Conservation (phyloP, 2,888 invertebrate genomes). For the Hydropsyche betteni region DNA sequence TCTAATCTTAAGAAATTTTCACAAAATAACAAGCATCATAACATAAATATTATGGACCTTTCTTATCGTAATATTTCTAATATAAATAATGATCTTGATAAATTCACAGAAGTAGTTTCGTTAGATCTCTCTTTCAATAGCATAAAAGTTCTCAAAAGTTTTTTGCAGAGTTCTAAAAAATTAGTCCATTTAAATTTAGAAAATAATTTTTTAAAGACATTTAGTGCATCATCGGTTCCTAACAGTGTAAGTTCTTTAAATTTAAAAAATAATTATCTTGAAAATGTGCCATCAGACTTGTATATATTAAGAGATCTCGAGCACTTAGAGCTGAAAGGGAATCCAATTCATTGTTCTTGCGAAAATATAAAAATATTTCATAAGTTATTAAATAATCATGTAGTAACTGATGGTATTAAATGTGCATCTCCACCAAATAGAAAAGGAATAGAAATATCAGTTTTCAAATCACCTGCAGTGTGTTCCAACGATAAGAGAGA, state of each 20-base stretch:
- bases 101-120: slow-evolving; percentile 69
- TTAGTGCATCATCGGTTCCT: slow-evolving; percentile 67
- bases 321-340: slow-evolving; percentile 72
- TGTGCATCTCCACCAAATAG: slow-evolving; percentile 64
- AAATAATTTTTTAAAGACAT: slow-evolving; percentile 67
- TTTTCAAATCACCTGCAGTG: slow-evolving; percentile 67
- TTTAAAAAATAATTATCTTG: slow-evolving; percentile 70
- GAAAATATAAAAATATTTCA: slow-evolving; percentile 72
- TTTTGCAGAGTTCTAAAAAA: slow-evolving; percentile 68
- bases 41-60: slow-evolving; percentile 69
- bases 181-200: slow-evolving; percentile 69
- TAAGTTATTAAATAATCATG: slow-evolving; percentile 65
- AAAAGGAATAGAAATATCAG: slow-evolving; percentile 54
- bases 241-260: slow-evolving; percentile 70
- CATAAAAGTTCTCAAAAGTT: slow-evolving; percentile 67
- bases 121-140: slow-evolving; percentile 72
- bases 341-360: slow-evolving; percentile 77
- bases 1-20: slow-evolving; percentile 78
- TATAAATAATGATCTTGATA: slow-evolving; percentile 66
- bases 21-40: slow-evolving; percentile 64
- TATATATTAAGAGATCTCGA: slow-evolving; percentile 66
- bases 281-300: slow-evolving; percentile 69
- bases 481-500: slow-evolving; percentile 59
- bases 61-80: slow-evolving; percentile 71
- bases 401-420: slow-evolving; percentile 66